Conservation (phyloP, 2,888 invertebrate species). For the Polydesmus complanatus region DNA sequence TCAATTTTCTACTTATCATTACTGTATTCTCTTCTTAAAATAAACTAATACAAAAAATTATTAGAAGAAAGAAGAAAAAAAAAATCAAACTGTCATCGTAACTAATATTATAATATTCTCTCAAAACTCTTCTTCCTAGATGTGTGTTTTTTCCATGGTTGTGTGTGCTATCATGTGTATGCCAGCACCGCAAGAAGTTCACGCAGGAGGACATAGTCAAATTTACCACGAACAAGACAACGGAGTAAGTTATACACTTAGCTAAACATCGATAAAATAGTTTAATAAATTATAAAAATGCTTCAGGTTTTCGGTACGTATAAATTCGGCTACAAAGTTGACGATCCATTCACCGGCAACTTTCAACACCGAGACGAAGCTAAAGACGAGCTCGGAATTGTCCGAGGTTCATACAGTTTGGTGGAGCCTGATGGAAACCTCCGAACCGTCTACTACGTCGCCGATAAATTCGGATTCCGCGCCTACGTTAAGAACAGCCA, state of each 20-base stretch:
- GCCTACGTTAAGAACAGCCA: conserved; percentile 18
- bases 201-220: not conserved
- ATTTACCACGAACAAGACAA: conserved; percentile 13
- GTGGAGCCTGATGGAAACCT: conserved; percentile 28
- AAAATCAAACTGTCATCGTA: not conserved
- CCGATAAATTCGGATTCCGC: conserved; percentile 23
- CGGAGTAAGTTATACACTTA: conserved; percentile 3
- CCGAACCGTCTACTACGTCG: conserved; percentile 31
- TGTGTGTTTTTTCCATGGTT: not conserved
- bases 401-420: conserved; percentile 29
- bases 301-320: conserved; percentile 18
- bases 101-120: not conserved
- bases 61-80: no score
- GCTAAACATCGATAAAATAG: not conserved
- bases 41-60: no score
- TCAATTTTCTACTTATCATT: no score
- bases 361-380: conserved; percentile 17
- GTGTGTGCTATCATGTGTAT: not conserved
- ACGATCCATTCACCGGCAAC: conserved; percentile 18
- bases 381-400: conserved; percentile 24
- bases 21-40: no score
- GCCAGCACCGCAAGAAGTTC: not conserved
- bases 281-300: not conserved
- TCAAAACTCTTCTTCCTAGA: not conserved
- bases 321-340: conserved; percentile 18